A percentile compares a stretch with the other conserved stretches of the same genome.
Evolutionary conservation across 2,888 invertebrate genomes (phyloP).

Genomic region (Agonum fuliginosum): DNA sequence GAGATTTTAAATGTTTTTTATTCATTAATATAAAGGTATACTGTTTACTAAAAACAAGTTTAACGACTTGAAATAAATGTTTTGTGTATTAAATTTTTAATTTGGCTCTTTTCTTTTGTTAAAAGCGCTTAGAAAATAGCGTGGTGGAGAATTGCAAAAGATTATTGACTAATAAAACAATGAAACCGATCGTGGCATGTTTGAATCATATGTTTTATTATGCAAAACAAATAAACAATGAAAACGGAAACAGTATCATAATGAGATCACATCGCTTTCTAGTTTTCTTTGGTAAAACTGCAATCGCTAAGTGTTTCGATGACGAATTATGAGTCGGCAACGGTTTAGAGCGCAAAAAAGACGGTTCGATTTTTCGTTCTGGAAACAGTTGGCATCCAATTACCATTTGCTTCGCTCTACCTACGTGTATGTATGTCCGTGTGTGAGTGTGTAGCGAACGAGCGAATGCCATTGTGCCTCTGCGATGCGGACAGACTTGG

Average conservation of each 20-base stretch:
- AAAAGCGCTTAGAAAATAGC: too few species aligned
- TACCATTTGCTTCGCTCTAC: conserved; percentile 55
- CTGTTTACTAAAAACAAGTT: too few species aligned
- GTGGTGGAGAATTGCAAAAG: not conserved
- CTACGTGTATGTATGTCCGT: conserved; percentile 38
- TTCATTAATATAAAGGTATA: too few species aligned
- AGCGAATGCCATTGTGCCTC: conserved; percentile 53
- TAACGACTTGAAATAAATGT: too few species aligned
- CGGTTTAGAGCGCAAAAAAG: conserved; percentile 29
- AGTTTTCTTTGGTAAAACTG: conserved; percentile 17
- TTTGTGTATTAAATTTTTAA: too few species aligned
- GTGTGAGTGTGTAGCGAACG: conserved; percentile 45
- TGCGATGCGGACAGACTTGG: conserved; percentile 24
- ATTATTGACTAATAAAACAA: not conserved
- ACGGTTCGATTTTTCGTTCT: conserved; percentile 38
- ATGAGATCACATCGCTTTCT: conserved; percentile 24
- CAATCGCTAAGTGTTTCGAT: not conserved
- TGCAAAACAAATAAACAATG: conserved; percentile 44
- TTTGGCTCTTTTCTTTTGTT: too few species aligned
- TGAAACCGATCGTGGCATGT: not conserved
- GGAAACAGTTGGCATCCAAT: conserved; percentile 53
- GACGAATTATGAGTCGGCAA: conserved; percentile 38
- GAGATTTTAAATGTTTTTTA: too few species aligned
- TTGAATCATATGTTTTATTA: not conserved
- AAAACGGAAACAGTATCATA: conserved; percentile 13